A percentile compares a stretch with the other conserved stretches of the same genome.
These are phyloP conservation scores for Nudaria mundana DNA, from an alignment of 2,888 invertebrate species.

Conservation along the genomic window DNA sequence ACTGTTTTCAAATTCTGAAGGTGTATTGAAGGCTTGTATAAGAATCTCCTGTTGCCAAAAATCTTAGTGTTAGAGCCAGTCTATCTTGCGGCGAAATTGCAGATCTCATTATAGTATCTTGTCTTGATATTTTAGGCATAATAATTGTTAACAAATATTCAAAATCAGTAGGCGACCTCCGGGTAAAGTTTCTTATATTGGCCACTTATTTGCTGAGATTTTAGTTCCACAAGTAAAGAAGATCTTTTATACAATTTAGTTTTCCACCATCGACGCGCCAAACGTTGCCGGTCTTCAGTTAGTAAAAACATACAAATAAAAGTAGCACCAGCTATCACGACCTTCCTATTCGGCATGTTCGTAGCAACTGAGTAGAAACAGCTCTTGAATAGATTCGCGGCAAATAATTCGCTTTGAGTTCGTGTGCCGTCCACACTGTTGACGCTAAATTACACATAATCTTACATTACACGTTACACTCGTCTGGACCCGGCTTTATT, in stretches of 20 bases:
- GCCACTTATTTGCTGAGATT: slow-evolving; percentile 15
- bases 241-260: slow-evolving; percentile 9
- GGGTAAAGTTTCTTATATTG: background rate
- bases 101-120: too few relatives aligned
- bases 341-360: background rate
- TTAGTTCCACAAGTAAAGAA: slow-evolving; percentile 9
- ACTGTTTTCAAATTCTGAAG: slow-evolving; percentile 17
- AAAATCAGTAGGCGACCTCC: background rate
- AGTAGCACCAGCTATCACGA: background rate
- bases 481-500: background rate
- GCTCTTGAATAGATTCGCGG: background rate
- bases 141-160: background rate
- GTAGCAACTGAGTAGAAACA: background rate
- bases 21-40: slow-evolving; percentile 16
- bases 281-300: slow-evolving; percentile 12
- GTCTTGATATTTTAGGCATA: too few relatives aligned
- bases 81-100: too few relatives aligned
- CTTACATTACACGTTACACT: background rate
- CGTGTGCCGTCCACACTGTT: background rate
- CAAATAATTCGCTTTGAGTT: too few relatives aligned
- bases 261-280: slow-evolving; percentile 10
- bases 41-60: background rate
- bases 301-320: slow-evolving; percentile 4
- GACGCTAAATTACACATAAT: background rate
- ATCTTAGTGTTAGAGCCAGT: too few relatives aligned